These are phyloP conservation scores for Emmelina monodactyla DNA, from an alignment of 2,888 invertebrate species.

Conservation along the genomic window DNA sequence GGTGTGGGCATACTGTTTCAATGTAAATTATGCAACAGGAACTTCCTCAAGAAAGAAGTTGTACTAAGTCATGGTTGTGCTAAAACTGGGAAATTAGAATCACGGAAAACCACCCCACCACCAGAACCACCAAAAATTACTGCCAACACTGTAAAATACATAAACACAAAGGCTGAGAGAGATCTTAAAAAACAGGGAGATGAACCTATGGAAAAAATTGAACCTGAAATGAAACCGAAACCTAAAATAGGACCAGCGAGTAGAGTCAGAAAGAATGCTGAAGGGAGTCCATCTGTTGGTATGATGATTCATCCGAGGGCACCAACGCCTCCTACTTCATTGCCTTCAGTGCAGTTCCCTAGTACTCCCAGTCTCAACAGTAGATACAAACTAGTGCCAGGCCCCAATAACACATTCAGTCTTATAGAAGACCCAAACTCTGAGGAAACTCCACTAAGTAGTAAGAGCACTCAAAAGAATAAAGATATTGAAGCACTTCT, in stretches of 20 bases:
- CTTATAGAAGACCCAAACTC: conserved; percentile 32
- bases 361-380: conserved; percentile 25
- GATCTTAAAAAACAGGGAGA: conserved; percentile 16
- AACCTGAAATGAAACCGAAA: conserved; percentile 24
- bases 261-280: conserved; percentile 26
- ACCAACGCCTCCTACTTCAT: background rate
- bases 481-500: too few species aligned
- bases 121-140: conserved; percentile 33
- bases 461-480: too few species aligned
- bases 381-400: conserved; percentile 44
- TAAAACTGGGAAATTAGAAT: conserved; percentile 39
- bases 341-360: too few species aligned
- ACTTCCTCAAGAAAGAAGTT: conserved; percentile 49
- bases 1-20: conserved; percentile 53
- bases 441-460: conserved; percentile 9
- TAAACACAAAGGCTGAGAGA: conserved; percentile 28
- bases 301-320: conserved; percentile 12
- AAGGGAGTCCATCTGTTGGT: conserved; percentile 14
- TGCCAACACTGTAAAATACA: conserved; percentile 38
- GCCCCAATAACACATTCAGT: conserved; percentile 48
- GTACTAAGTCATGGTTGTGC: conserved; percentile 49
- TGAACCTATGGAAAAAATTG: conserved; percentile 15
- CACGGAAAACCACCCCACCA: conserved; percentile 25
- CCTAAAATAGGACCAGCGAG: conserved; percentile 51
- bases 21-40: conserved; percentile 53